Base-by-base conservation (phyloP, 2,888 invertebrate species). In the Chromoteleia sp. region DNA sequence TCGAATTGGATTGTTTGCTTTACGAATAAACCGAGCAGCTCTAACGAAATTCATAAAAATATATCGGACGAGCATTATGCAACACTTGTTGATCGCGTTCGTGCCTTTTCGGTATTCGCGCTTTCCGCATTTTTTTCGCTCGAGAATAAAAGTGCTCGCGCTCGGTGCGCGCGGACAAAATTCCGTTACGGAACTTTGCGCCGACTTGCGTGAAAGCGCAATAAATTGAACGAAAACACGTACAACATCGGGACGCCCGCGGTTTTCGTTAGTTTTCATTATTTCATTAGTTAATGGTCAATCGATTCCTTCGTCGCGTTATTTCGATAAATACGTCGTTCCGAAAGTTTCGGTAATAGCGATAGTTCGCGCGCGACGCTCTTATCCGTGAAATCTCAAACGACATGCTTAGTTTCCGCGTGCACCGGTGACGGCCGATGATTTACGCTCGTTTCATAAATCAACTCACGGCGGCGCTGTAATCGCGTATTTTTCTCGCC, bases 61-160 rank as follows among this genome's bases (percentile, higher is more conserved):
- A 14, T 52, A 68, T 67, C 33, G 39, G 54, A 19, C 41, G 33
- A 8, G 67, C 43, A 73, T 78, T 73, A 73, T 59, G 71, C 65
- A 71, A 78, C 65, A 78, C 78, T 73, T 78, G 71, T 78, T 78
- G 78, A 67, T 78, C 59, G 43, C 33, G 17, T 58, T 56, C 33
- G 29, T 54, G 56, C 48, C 29, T 63, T 67, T 77, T 71, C 36
- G 50, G 70, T 19, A 19, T 36, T 65, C 54, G 58, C 25, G 41
- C 39, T 65, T 63, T 56, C 6, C n/a, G 33, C 33, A 19, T 41
- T 77, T 77, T 61, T 54, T 75, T 54, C 36, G 14, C 14, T 14
- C 17, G 29, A 21, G 15, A 45, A 36, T 58, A 61, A 54, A 73
- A 73, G 21, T 52, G 41, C 71, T 43, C 21, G 8, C 29, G 3